Percentiles rank a stretch among this genome's conserved stretches.
Evolutionary conservation across 2,113 vertebrate species (phyloP).

Genomic region (Ophthalmotilapia sp.): DNA sequence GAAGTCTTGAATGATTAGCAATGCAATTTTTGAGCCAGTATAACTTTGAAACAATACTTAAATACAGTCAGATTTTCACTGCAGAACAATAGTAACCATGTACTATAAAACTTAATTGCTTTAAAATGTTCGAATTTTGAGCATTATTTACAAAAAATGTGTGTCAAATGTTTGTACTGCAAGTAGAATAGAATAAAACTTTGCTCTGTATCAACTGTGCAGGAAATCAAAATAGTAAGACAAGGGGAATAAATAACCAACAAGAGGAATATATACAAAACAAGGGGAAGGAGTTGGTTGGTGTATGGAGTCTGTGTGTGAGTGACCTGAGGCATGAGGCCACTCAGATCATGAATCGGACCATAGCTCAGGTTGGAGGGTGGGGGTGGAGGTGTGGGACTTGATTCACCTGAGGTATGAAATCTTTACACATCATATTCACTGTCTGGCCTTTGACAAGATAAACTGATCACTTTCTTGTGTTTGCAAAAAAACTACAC

Average conservation of each 20-base stretch:
- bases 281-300: neutral
- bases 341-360: neutral
- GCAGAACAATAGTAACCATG: neutral
- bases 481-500: neutral
- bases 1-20: neutral
- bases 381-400: neutral
- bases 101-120: neutral
- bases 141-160: neutral
- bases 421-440: neutral
- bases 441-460: neutral
- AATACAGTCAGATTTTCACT: neutral
- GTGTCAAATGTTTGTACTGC: neutral
- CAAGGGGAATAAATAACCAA: neutral
- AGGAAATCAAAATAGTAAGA: neutral
- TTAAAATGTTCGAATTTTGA: rapidly evolving
- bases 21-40: neutral
- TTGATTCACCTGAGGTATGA: neutral
- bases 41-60: neutral
- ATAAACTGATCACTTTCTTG: neutral
- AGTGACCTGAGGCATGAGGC: neutral
- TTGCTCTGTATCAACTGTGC: neutral
- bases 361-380: neutral
- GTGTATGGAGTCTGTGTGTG: neutral
- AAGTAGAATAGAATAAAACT: neutral
- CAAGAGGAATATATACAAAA: neutral